Base-by-base conservation (phyloP, 2,113 vertebrate genomes). In the Emydura subglobosa region DNA sequence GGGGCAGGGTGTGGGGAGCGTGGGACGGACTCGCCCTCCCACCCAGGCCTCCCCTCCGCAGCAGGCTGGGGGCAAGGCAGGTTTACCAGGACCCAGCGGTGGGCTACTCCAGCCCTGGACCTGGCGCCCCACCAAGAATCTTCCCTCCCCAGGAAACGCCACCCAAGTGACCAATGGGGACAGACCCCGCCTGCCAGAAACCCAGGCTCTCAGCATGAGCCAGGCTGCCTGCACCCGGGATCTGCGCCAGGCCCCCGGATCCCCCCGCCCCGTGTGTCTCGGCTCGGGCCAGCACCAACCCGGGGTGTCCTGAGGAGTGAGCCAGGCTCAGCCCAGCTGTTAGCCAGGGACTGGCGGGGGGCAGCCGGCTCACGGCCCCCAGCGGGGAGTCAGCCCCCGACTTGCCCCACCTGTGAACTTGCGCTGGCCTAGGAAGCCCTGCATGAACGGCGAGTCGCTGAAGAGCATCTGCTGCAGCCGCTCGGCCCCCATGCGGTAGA, bases 401-500 rank as follows among this genome's bases (percentile, higher is more conserved):
- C n/a, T 22, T 39, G 47, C 34, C 97, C 96, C 82, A 99, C 99
- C 99, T 54, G 99, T 99, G 97, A 99, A 99, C 92, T 99, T 99
- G 87, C 99, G 97, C 96, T 99, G 98, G 85, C 98, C 98, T 95
- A 99, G 98, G 83, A 99, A 99, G 93, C 98, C 98, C 91, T 98
- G 98, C 65, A 99, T 98, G 96, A 99, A 99, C 76, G 99, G 97
- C 0, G 98, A 99, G 97, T 99, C 99, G 0, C 98, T 98, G 86
- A 99, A 99, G 16, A 99, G 98, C 96, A 99, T 98, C 95, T 99
- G 99, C 74, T 99, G 98, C 68, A 99, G 98, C 83, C 98, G 98
- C 95, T 99, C 99, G 0, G 99, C 99, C 0, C 98, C 98, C 96
- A 99, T 96, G 22, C 98, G 97, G 87, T 99, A 98, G 42, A 98